Base-by-base conservation (phyloP, 1,140 invertebrate genomes). In the Carposina sasakii region DNA sequence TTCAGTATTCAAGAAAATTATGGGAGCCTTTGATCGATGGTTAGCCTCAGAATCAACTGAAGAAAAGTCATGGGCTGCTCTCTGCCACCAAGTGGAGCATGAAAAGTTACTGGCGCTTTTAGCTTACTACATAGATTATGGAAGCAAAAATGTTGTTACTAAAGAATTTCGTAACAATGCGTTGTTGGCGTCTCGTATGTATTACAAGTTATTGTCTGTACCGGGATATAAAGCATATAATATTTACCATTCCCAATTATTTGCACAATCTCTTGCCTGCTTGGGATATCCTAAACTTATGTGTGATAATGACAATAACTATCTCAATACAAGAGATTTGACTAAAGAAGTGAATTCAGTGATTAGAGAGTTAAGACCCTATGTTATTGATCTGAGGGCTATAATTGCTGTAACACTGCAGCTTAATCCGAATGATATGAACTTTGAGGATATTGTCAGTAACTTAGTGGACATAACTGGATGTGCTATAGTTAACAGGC, bases 191-290 rank as follows among this genome's bases (percentile, higher is more conserved):
- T 72, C 77, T 10, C 60, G 71, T 16, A 52, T 81, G 23, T 84
- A 84, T 52, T 84, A 61, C 20, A 78, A 77, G 21, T 50, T 81
- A n/a, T 54, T 84, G 12, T 60, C 63, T 19, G 66, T 83, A 12
- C 67, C 79, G 37, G 79, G 79, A 19, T 78, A 67, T 39, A 81
- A 74, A 49, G 75, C 75, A 31, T 84, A 81, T 40, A 45, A 81
- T 49, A 74, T 84, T 20, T 84, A 84, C 47, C 79, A 84, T 47
- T 79, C 77, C n/a, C 79, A 81, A 61, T 54, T 84, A n/a, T 81
- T 81, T 66, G 69, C 67, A 16, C 61, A 76, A 33, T 76, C 76
- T 3, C 57, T 81, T 9, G 43, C 60, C 17, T 81, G 81, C 47
- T 51, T 84, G 2, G 66, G 63, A 8, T 81, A 66, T 57, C 76